These are phyloP conservation scores for Notarius quadriscutis DNA, from an alignment of 2,113 vertebrate genomes.

Conservation along the genomic window DNA sequence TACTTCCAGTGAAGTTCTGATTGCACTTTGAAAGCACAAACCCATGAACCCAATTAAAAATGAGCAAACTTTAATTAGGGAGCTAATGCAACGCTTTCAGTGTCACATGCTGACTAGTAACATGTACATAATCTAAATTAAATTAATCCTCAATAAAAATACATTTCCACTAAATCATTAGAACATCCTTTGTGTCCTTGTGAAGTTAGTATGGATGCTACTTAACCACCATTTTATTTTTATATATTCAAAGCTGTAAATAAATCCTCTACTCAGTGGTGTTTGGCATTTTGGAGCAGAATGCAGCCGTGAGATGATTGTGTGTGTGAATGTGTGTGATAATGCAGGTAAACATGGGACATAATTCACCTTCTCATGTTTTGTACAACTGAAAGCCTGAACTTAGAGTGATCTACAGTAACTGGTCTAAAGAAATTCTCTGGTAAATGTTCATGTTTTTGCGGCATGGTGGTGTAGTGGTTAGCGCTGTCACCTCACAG, in stretches of 20 bases:
- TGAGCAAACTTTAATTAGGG: not conserved
- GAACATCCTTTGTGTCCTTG: not conserved
- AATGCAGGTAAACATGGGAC: not conserved
- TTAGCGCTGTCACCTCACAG: too few relatives aligned
- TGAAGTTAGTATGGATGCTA: not conserved
- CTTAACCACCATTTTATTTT: not conserved
- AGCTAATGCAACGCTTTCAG: not conserved
- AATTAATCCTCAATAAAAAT: not conserved
- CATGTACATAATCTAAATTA: not conserved
- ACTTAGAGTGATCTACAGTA: not conserved
- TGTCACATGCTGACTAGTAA: not conserved
- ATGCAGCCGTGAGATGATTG: not conserved
- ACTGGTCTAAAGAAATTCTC: not conserved
- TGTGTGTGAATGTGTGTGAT: not conserved
- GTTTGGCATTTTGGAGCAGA: not conserved
- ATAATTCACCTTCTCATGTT: not conserved
- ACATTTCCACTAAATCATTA: too few relatives aligned
- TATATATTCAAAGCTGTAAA: not conserved
- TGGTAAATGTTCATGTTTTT: too few relatives aligned
- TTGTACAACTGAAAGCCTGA: not conserved
- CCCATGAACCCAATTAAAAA: too few relatives aligned
- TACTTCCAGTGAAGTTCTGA: not conserved
- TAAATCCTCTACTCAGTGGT: not conserved
- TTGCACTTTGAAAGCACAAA: not conserved
- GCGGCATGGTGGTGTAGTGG: too few relatives aligned